Evolutionary conservation across 2,888 invertebrate genomes (phyloP).

Genomic region (Ennomos fuscantarius): DNA sequence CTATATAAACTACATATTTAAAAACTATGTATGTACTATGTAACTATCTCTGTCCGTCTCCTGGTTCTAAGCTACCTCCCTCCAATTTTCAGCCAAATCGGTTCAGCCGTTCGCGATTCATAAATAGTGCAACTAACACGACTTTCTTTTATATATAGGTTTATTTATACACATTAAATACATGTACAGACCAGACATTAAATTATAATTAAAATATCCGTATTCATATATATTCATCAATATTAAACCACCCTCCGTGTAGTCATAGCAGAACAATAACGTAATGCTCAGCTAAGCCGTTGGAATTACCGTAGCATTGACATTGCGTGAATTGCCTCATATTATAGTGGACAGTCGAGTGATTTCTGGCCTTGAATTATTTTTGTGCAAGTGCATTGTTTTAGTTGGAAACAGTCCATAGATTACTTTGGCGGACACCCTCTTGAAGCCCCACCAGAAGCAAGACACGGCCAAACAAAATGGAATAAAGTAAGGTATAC

Average conservation of each 20-base stretch:
- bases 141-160: no score
- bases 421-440: constrained; percentile 2
- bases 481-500: no score
- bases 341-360: constrained; percentile 28
- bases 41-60: no score
- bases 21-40: no score
- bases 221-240: no score
- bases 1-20: no score
- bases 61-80: no score
- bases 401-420: constrained; percentile 19
- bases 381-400: constrained; percentile 28
- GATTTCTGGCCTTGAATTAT: constrained; percentile 40
- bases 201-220: constrained; percentile 6
- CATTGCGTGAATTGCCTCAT: constrained; percentile 41
- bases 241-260: constrained; percentile 1
- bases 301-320: constrained; percentile 37
- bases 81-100: no score
- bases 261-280: constrained; percentile 26
- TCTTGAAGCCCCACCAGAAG: not conserved
- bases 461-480: no score
- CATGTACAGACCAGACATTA: not conserved
- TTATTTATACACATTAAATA: no score
- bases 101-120: no score
- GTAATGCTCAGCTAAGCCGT: constrained; percentile 5
- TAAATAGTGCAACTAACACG: no score